A percentile compares a stretch with the other conserved stretches of the same genome.
These are phyloP conservation scores for Lycaena phlaeas DNA, from an alignment of 2,888 invertebrate species.

Conservation along the genomic window DNA sequence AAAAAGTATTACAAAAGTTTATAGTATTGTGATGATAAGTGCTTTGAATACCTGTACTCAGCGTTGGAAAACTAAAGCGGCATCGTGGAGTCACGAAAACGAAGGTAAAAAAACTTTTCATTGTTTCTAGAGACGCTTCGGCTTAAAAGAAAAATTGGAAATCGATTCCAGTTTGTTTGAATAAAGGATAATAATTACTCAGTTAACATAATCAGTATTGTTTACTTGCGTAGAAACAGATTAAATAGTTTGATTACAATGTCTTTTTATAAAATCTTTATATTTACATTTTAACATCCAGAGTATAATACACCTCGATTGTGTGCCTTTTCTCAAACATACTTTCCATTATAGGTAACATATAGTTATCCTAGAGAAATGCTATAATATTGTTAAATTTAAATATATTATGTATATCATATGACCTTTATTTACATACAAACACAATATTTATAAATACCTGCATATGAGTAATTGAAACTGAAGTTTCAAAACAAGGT, in stretches of 20 bases:
- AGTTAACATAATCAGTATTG: slow-evolving; percentile 28
- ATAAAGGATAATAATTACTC: background rate
- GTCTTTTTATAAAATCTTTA: background rate
- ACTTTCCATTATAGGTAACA: too few relatives aligned
- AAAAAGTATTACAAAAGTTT: slow-evolving; percentile 42
- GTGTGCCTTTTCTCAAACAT: too few relatives aligned
- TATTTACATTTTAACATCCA: too few relatives aligned
- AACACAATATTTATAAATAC: too few relatives aligned
- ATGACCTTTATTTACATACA: too few relatives aligned
- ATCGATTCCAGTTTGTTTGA: slow-evolving; percentile 28
- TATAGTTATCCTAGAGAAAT: too few relatives aligned
- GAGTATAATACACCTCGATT: too few relatives aligned
- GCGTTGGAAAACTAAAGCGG: slow-evolving; percentile 70
- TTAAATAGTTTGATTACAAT: background rate
- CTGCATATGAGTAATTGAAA: too few relatives aligned
- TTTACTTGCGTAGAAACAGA: background rate
- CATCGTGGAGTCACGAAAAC: slow-evolving; percentile 75
- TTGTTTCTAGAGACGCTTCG: slow-evolving; percentile 50
- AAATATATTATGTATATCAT: too few relatives aligned
- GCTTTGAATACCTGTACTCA: slow-evolving; percentile 69
- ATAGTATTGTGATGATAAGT: slow-evolving; percentile 71
- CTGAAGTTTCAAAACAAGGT: too few relatives aligned
- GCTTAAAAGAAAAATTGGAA: slow-evolving; percentile 33
- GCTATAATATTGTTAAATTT: too few relatives aligned
- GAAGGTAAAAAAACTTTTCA: slow-evolving; percentile 67